Percentiles rank a stretch among this genome's conserved stretches.
Evolutionary conservation across 2,797 vertebrate genomes (phyloP).

Genomic region (Enteromius argenteus): DNA sequence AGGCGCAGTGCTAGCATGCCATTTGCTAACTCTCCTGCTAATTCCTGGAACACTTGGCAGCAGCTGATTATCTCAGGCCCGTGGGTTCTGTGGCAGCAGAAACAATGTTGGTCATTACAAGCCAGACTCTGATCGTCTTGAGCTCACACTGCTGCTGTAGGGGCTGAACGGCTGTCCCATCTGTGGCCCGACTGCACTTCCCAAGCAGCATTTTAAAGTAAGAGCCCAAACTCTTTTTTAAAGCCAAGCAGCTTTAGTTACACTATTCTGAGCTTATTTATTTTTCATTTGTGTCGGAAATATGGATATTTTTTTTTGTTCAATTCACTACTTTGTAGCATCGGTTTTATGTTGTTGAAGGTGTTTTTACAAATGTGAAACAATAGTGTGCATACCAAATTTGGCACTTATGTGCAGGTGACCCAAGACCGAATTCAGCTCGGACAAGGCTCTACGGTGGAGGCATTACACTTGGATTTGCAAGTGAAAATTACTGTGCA

Average conservation of each 20-base stretch:
- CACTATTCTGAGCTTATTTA: neutral
- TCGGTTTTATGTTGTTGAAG: neutral
- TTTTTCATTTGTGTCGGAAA: neutral
- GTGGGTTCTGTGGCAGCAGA: slow-evolving; percentile 54
- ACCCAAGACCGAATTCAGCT: neutral
- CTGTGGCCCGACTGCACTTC: slow-evolving; percentile 42
- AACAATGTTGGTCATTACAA: slow-evolving; percentile 52
- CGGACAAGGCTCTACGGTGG: neutral
- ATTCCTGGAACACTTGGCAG: slow-evolving; percentile 50
- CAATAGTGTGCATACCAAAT: neutral
- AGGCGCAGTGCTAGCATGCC: neutral
- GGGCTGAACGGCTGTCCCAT: slow-evolving; percentile 28
- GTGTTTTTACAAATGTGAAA: neutral
- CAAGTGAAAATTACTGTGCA: slow-evolving; percentile 25
- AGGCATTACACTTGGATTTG: slow-evolving; percentile 13
- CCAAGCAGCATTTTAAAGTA: neutral
- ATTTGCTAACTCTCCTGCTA: slow-evolving; percentile 41
- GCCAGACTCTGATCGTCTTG: slow-evolving; percentile 25
- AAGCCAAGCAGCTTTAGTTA: neutral
- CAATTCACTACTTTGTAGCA: neutral
- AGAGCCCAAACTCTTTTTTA: neutral
- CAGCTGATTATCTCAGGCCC: slow-evolving; percentile 56
- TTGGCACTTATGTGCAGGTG: neutral
- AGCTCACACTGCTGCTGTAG: slow-evolving; percentile 33
- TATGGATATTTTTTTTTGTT: neutral